Evolutionary conservation across 2,888 invertebrate species (phyloP).

Genomic region (Macaria liturata): DNA sequence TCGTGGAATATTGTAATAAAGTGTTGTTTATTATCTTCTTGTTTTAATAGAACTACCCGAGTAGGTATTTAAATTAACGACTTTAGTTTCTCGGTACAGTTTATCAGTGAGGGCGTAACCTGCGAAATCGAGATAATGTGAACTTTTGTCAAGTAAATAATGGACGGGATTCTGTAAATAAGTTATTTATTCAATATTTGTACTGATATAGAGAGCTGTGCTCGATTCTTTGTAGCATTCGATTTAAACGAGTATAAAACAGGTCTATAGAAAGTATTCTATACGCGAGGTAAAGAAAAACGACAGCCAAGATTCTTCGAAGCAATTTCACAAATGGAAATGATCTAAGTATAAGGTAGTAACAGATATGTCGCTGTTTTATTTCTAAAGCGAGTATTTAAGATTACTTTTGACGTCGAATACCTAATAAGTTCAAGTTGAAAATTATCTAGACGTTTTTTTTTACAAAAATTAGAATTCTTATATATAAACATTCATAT

Average conservation of each 20-base stretch:
- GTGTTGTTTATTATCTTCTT: constrained; percentile 38
- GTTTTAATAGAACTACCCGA: constrained; percentile 34
- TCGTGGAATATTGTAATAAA: constrained; percentile 46
- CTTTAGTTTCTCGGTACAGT: constrained; percentile 15
- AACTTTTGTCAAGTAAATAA: constrained; percentile 17
- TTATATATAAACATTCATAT: too few species aligned
- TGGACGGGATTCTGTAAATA: constrained; percentile 14
- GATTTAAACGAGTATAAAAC: not conserved
- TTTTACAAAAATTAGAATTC: too few species aligned
- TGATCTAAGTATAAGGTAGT: too few species aligned
- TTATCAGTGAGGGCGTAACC: constrained; percentile 44
- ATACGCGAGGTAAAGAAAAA: not conserved
- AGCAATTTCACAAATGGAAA: too few species aligned
- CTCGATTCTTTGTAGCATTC: not conserved
- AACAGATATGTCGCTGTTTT: too few species aligned
- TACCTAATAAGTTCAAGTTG: too few species aligned
- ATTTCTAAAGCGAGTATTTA: too few species aligned
- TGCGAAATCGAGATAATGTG: constrained; percentile 36
- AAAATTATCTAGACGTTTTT: too few species aligned
- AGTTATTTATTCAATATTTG: constrained; percentile 22
- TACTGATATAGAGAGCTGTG: constrained; percentile 25
- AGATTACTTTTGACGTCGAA: too few species aligned
- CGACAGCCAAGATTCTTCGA: not conserved
- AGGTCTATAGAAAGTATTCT: constrained; percentile 1
- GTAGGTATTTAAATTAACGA: constrained; percentile 5